Evolutionary conservation across 30 jellyfish, hydroid and myxozoan species (phyloP), one percentile per base, ranked within the genome.

Genomic region (Phacellophora camtschatica): DNA sequence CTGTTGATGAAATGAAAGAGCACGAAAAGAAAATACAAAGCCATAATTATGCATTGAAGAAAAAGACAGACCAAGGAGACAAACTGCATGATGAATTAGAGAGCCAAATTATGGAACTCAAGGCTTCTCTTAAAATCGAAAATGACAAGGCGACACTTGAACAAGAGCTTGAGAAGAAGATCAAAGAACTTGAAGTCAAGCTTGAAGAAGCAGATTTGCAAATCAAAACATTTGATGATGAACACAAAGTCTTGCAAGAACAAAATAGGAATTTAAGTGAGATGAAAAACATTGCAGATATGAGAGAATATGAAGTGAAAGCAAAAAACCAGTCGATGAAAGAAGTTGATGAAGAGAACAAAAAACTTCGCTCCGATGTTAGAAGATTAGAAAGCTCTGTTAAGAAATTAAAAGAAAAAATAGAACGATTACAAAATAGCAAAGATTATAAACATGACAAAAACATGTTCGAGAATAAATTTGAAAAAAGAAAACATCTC

Each of bases 11-110:
- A 24, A 66, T 66, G 80, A 66, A 66, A 42, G 63, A 66, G 56
- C 54, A 20, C 18, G 63, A 66, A 39, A 35, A 20, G 39, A 37
- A 33, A 16, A 34, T 37, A 5, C 80, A 66, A 41, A 37, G 31
- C 5, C 62, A 66, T 37, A 66, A 66, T 35, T 66, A 66, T 66
- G 80, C 36, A 20, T 13, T 66, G 39, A 66, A 66, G 18, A 66
- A 66, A 63, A 66, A 23, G 32, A 61, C 41, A 13, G 80, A 37
- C 2, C 63, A 35, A 33, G 31, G 41, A 66, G 80, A 66, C 31
- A 42, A 33, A 6, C 62, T 34, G 43, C 63, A 25, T 11, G 19
- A 33, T 6, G 41, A n/a, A n/a, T n/a, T n/a, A n/a, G n/a, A n/a
- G n/a, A n/a, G n/a, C n/a, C n/a, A n/a, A n/a, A n/a, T n/a, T n/a